Evolutionary conservation across 2,888 invertebrate species (phyloP).

Genomic region (Spodoptera exigua): DNA sequence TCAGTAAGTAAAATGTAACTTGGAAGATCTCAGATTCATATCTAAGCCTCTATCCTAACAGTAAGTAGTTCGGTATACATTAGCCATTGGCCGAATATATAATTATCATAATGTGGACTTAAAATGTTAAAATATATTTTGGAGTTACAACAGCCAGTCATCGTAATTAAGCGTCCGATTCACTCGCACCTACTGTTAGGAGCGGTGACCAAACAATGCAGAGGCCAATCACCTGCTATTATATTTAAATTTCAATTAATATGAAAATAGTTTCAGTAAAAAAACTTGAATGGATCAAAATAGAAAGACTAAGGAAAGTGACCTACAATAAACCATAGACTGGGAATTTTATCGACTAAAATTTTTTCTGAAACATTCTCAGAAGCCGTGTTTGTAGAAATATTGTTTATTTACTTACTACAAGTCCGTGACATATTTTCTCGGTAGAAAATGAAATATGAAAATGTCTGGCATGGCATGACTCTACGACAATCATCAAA

Average conservation of each 20-base stretch:
- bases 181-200: slow-evolving; percentile 72
- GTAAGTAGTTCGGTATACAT: slow-evolving; percentile 64
- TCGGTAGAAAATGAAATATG: not conserved
- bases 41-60: slow-evolving; percentile 57
- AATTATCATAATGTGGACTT: slow-evolving; percentile 83
- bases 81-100: slow-evolving; percentile 73
- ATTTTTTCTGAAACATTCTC: not conserved
- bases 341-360: not conserved
- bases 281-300: not conserved
- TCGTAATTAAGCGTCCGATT: slow-evolving; percentile 82
- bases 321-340: not conserved
- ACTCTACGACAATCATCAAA: not conserved
- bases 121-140: slow-evolving; percentile 81
- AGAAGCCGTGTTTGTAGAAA: not conserved
- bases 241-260: slow-evolving; percentile 31
- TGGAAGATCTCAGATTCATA: slow-evolving; percentile 50
- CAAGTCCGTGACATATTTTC: slow-evolving; percentile 6
- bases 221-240: slow-evolving; percentile 56
- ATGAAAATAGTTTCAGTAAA: not conserved
- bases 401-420: not conserved
- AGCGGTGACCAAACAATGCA: slow-evolving; percentile 62
- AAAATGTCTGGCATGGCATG: not conserved
- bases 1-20: slow-evolving; percentile 34
- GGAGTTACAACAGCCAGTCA: slow-evolving; percentile 77
- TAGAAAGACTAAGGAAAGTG: no score